phyloP scores from a whole-genome alignment of 2,113 vertebrate species.

The Alethe castanea region DNA sequence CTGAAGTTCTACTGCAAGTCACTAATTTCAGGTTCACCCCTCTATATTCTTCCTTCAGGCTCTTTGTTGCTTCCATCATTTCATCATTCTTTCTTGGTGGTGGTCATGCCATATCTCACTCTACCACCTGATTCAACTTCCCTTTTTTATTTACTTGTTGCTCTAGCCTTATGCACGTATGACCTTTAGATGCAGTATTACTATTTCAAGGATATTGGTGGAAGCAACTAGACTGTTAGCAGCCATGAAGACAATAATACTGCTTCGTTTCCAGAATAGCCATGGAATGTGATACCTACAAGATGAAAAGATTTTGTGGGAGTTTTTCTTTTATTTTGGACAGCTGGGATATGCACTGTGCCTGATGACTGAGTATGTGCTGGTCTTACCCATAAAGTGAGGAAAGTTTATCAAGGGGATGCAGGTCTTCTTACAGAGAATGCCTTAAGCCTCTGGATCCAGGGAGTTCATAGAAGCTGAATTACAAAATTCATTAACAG shows the following conservation, averaged over 20 bases:
- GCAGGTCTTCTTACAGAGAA: background rate
- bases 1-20: background rate
- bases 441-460: background rate
- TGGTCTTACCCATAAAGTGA: accelerated
- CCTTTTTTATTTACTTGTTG: background rate
- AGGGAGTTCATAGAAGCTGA: background rate
- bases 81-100: background rate
- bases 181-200: background rate
- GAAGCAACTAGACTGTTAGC: background rate
- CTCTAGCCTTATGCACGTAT: background rate
- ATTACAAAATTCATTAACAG: background rate
- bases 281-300: background rate
- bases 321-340: background rate
- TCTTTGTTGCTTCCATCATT: background rate
- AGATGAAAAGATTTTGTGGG: background rate
- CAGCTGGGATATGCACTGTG: background rate
- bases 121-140: background rate
- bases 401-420: background rate
- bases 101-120: background rate
- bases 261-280: background rate
- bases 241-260: too few species aligned
- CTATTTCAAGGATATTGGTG: background rate
- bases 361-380: background rate
- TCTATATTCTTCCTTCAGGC: background rate
- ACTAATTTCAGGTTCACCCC: background rate